phyloP scores from a whole-genome alignment of 2,888 invertebrate genomes.

The Drosophila bunnanda region DNA sequence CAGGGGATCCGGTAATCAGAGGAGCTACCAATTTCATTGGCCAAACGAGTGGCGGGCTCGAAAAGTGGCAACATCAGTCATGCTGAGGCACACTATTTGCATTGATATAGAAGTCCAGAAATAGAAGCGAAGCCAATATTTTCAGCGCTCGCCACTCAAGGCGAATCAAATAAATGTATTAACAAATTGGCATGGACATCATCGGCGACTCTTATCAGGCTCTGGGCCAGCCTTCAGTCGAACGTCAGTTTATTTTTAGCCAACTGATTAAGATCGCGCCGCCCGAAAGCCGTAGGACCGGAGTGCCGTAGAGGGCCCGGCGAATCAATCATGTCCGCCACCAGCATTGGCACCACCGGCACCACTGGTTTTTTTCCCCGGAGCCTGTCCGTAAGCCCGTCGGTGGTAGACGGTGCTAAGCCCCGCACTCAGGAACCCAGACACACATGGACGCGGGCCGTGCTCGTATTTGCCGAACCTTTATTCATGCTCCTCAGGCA shows the following conservation, averaged over 20 bases:
- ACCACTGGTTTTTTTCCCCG: constrained; percentile 27
- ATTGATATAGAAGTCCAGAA: constrained; percentile 29
- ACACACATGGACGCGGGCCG: constrained; percentile 25
- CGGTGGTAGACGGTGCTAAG: constrained; percentile 32
- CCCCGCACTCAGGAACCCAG: constrained; percentile 50
- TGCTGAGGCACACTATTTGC: constrained; percentile 50
- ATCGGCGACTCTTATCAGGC: constrained; percentile 52
- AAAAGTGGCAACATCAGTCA: constrained; percentile 61
- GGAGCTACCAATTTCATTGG: constrained; percentile 17
- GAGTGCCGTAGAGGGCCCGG: constrained; percentile 17
- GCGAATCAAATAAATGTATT: constrained; percentile 55
- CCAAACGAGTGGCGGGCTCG: constrained; percentile 14
- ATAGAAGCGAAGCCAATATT: constrained; percentile 14
- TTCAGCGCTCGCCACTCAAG: constrained; percentile 33
- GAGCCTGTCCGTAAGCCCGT: constrained; percentile 36
- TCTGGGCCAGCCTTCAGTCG: constrained; percentile 25
- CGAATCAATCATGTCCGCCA: constrained; percentile 70
- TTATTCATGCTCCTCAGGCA: constrained; percentile 26
- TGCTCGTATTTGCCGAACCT: constrained; percentile 16
- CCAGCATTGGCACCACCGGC: constrained; percentile 1
- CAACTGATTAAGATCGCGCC: constrained; percentile 64
- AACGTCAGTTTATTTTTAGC: constrained; percentile 67
- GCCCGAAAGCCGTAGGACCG: constrained; percentile 36
- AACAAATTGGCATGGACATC: constrained; percentile 67
- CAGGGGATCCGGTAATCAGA: constrained; percentile 1